Evolutionary conservation across 2,888 invertebrate genomes (phyloP).

Genomic region (Aquatica leii): DNA sequence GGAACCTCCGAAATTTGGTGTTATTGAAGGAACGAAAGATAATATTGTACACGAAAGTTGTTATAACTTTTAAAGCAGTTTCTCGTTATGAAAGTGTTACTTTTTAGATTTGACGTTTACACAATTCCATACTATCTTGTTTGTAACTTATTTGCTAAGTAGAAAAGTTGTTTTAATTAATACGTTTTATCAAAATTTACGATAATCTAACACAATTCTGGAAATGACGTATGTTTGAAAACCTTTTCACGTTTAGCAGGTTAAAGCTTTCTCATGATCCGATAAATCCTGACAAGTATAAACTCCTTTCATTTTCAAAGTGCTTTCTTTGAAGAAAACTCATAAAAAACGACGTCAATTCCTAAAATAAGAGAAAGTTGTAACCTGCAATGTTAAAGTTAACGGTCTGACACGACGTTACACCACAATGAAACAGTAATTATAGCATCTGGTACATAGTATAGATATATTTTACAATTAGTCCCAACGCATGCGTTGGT

Average conservation of each 20-base stretch:
- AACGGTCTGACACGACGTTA: neutral
- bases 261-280: constrained; percentile 51
- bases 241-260: constrained; percentile 17
- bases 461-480: constrained; percentile 34
- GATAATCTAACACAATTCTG: no score
- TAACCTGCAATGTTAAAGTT: neutral
- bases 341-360: neutral
- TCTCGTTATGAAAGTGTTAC: no score
- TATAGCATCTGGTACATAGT: constrained; percentile 28
- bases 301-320: neutral
- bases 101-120: no score
- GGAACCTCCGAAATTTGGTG: no score
- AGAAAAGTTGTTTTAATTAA: no score
- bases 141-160: no score
- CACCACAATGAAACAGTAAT: constrained; percentile 10
- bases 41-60: no score
- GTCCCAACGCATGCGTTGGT: constrained; percentile 32
- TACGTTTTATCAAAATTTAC: no score
- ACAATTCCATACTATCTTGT: no score
- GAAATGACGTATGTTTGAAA: no score
- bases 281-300: constrained; percentile 58
- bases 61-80: no score
- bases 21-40: no score
- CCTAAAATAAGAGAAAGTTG: neutral
- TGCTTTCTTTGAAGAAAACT: neutral